These are phyloP conservation scores for Gallinago nigripennis DNA, from an alignment of 2,797 vertebrate species.

Conservation along the genomic window DNA sequence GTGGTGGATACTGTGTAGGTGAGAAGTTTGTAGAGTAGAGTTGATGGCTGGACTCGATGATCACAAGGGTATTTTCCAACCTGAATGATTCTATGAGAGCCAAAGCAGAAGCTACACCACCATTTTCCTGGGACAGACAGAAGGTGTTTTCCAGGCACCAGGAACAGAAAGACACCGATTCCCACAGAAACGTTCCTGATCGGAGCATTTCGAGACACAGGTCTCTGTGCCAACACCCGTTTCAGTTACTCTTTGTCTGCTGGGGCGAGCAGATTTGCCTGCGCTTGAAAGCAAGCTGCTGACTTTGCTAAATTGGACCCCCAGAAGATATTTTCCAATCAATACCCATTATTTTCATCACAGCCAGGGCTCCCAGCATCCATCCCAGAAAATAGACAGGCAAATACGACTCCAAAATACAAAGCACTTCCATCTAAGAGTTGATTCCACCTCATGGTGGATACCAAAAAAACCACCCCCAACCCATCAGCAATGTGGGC, in stretches of 20 bases:
- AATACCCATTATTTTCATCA: background rate
- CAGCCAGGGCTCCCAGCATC: background rate
- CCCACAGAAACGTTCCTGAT: background rate
- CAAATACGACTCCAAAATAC: background rate
- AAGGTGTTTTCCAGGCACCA: background rate
- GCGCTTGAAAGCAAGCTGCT: background rate
- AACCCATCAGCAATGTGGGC: background rate
- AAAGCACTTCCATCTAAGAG: background rate
- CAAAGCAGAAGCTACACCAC: background rate
- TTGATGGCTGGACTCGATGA: too few species aligned
- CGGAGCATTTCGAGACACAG: rapidly evolving
- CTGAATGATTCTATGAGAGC: too few species aligned
- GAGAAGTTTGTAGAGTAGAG: too few species aligned
- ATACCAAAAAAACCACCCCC: too few species aligned
- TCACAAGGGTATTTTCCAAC: too few species aligned
- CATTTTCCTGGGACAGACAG: background rate
- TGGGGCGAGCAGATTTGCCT: rapidly evolving
- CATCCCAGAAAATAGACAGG: background rate
- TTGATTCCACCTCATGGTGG: background rate
- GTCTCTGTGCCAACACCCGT: rapidly evolving
- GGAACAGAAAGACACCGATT: rapidly evolving
- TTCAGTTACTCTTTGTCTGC: background rate
- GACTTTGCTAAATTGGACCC: background rate
- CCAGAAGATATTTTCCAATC: background rate
- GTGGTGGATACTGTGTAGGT: too few species aligned